Evolutionary conservation across 2,888 invertebrate genomes (phyloP), one percentile per base, ranked within the genome.

Genomic region (Drosophila meridionalis): DNA sequence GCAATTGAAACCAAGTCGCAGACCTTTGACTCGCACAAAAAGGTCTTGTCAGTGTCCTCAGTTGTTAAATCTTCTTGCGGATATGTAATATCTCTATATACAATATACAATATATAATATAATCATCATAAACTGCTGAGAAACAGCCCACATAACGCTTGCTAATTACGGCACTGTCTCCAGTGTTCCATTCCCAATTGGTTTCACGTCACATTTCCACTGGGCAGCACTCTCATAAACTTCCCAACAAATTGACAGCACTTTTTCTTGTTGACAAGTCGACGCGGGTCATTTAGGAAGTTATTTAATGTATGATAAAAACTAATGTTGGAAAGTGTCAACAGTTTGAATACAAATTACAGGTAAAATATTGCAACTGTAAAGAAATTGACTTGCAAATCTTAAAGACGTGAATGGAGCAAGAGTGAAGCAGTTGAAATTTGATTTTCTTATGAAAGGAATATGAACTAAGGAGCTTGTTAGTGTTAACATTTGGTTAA

Each of bases 21-120:
- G 52, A 59, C 65, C 58, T 71, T 52, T 60, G 59, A 62, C 76
- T 58, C 32, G 42, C 60, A 59, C 52, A 48, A 55, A 48, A 38
- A 48, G 11, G 47, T 60, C 61, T 38, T 36, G 40, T 38, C 63
- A 48, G 28, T 79, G 45, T 66, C 53, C 55, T 30, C 76, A 76
- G 67, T 61, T 64, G 42, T 48, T 70, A 45, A 58, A 45, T 60
- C 59, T 60, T 69, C 47, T 60, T 40, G 57, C 56, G 60, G 12
- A 38, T 38, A 12, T 38, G 12, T 1, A 7, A 34, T 7, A 34
- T 20, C 7, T 5, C 34, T 52, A 57, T 8, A 43, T 26, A 40
- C 66, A 76, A 26, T 9, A 9, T 11, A 6, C 0, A 5, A 48
- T 30, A 48, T 48, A n/a, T 4, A 50, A 7, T 50, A 30, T 20